Conservation (phyloP, 1,140 invertebrate species). For the Nephila pilipes region DNA sequence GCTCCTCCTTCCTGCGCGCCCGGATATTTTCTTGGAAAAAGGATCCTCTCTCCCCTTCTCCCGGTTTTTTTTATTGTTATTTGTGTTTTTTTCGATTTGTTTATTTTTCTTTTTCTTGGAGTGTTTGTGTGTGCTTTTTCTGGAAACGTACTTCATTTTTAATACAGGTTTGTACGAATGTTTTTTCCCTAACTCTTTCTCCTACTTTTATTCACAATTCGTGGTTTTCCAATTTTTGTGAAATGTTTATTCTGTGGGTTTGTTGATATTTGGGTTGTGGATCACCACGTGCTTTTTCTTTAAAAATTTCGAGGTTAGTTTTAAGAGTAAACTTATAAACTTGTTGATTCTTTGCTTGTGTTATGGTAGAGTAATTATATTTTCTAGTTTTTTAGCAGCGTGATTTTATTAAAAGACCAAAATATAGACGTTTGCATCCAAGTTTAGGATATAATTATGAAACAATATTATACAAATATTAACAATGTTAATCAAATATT, state of each 20-base stretch:
- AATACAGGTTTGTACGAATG: slow-evolving; percentile 54
- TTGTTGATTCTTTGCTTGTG: not conserved
- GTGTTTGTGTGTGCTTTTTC: not conserved
- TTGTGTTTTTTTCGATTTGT: not conserved
- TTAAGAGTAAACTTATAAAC: not conserved
- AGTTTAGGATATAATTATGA: too few relatives aligned
- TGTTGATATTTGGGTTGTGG: not conserved
- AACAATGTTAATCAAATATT: too few relatives aligned
- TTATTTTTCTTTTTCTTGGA: not conserved
- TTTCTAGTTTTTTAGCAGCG: too few relatives aligned
- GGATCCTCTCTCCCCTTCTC: not conserved
- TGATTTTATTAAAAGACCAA: too few relatives aligned
- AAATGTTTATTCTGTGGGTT: not conserved
- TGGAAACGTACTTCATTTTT: not conserved
- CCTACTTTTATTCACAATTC: not conserved
- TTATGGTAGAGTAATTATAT: too few relatives aligned
- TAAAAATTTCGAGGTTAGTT: too few relatives aligned
- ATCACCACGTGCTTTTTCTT: not conserved
- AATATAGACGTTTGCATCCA: too few relatives aligned
- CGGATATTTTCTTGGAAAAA: slow-evolving; percentile 18
- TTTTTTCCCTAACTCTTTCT: not conserved
- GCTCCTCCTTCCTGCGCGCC: not conserved
- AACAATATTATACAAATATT: too few relatives aligned
- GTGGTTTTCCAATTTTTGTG: not conserved
- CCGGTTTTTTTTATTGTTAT: not conserved